Evolutionary conservation across 2,888 invertebrate species (phyloP), one percentile per base, ranked within the genome.

Genomic region (Eudasyphora cyanicolor): DNA sequence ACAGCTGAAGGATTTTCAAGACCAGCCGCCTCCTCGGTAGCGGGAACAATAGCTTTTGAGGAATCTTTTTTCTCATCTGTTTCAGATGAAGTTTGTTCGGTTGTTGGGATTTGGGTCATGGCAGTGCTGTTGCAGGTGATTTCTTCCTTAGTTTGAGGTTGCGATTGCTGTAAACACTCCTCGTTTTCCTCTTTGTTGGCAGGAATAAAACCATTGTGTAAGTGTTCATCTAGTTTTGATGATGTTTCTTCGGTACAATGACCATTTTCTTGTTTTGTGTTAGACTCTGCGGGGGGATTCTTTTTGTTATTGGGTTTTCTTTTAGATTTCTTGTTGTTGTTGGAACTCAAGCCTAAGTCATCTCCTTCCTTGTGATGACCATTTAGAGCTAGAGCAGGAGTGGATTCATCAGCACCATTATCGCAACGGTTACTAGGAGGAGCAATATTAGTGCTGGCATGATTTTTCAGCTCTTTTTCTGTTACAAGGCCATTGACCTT

Each of bases 241-340:
- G 2, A n/a, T 35, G 29, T 76, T 17, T 21, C 7, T 24, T 4
- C 57, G 14, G 54, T 62, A 45, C 77, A 76, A 74, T 77, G 60
- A 4, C 57, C 62, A 69, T 79, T 79, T 19, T 82, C 75, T 27
- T 57, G 35, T 70, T 71, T 73, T 27, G 17, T 73, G 49, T 77
- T 24, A 78, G 45, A 19, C 12, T 14, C 49, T 12, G 29, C 38
- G 10, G 32, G 24, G 45, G 29, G 38, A 24, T 62, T 80, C 60
- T 82, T 85, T 70, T 77, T 82, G 69, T 82, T 85, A 79, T 84
- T 82, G 29, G 82, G 81, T 77, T 86, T 86, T 14, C 85, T 77
- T 82, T 86, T 86, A 17, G 83, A 75, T 80, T 86, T 83, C 35
- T 85, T 78, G 67, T 12, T 79, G 21, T 27, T 19, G 57, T 38